phyloP scores from a whole-genome alignment of 2,888 invertebrate species.

The Callimorpha dominula region DNA sequence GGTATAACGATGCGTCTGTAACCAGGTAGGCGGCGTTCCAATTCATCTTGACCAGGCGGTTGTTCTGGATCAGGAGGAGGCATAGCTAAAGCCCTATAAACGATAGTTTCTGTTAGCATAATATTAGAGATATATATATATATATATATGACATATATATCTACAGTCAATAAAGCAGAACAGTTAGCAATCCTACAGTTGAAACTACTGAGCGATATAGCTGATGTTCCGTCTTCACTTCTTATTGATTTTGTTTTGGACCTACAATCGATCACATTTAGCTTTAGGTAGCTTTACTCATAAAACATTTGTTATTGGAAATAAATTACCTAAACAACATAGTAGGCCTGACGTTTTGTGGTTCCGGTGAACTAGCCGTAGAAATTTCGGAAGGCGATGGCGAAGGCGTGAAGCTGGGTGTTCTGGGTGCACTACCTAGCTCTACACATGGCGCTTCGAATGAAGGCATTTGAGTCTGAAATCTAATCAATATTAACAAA shows the following conservation, averaged over 20 bases:
- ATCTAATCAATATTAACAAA: neutral
- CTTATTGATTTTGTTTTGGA: no score
- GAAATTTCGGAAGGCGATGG: constrained; percentile 80
- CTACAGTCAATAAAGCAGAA: no score
- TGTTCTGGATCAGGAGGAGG: constrained; percentile 80
- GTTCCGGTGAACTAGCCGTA: constrained; percentile 80
- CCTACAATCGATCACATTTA: no score
- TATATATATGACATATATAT: no score
- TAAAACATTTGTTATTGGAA: neutral
- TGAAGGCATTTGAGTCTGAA: constrained; percentile 66
- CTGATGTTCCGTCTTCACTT: no score
- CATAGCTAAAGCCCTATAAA: constrained; percentile 75
- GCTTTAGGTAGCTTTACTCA: neutral
- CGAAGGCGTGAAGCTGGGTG: constrained; percentile 67
- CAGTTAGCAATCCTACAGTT: no score
- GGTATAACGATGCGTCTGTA: constrained; percentile 86
- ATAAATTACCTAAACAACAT: constrained; percentile 75
- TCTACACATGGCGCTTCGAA: constrained; percentile 77
- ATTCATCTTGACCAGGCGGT: constrained; percentile 79
- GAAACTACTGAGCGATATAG: no score
- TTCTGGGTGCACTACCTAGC: constrained; percentile 73
- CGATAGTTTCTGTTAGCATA: neutral
- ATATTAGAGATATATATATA: neutral
- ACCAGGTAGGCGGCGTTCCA: constrained; percentile 82
- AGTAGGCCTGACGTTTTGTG: constrained; percentile 69